phyloP scores from a whole-genome alignment of 2,888 invertebrate genomes.

The Epistrophe grossulariae region DNA sequence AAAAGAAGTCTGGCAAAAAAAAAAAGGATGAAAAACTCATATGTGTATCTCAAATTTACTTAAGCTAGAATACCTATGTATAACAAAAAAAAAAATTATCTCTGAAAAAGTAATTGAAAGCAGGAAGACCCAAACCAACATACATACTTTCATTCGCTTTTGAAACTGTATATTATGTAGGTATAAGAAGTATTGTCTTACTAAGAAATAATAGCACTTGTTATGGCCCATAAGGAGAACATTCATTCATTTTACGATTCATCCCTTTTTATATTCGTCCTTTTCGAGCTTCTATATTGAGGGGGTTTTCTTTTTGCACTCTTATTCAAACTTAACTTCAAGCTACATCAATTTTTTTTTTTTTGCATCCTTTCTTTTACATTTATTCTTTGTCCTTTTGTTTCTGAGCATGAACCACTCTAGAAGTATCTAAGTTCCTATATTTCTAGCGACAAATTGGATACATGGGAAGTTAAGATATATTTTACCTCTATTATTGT shows the following conservation, averaged over 20 bases:
- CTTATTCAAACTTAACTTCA: not conserved
- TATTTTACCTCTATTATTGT: not conserved
- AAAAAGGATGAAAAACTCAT: not conserved
- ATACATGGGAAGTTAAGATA: conserved; percentile 17
- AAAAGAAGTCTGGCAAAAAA: not conserved
- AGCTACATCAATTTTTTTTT: conserved; percentile 6
- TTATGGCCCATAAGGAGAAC: conserved; percentile 9
- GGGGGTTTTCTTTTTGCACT: not conserved
- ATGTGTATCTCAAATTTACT: not conserved
- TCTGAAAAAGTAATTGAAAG: conserved; percentile 14
- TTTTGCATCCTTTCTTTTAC: not conserved
- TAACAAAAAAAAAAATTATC: not conserved
- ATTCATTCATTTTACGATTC: conserved; percentile 17
- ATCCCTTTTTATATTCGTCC: not conserved
- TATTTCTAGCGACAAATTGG: conserved; percentile 49
- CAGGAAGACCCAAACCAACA: not conserved
- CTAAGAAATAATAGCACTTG: not conserved
- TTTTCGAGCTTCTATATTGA: not conserved
- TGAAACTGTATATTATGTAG: not conserved
- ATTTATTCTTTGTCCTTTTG: conserved; percentile 12
- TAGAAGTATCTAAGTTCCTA: conserved; percentile 11
- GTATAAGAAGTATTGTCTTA: conserved; percentile 18
- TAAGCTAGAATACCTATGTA: too few species aligned
- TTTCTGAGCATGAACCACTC: conserved; percentile 21
- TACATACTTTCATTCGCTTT: not conserved